Evolutionary conservation across 2,113 vertebrate genomes (phyloP), one percentile per base, ranked within the genome.

Genomic region (Herpailurus yagouaroundi): DNA sequence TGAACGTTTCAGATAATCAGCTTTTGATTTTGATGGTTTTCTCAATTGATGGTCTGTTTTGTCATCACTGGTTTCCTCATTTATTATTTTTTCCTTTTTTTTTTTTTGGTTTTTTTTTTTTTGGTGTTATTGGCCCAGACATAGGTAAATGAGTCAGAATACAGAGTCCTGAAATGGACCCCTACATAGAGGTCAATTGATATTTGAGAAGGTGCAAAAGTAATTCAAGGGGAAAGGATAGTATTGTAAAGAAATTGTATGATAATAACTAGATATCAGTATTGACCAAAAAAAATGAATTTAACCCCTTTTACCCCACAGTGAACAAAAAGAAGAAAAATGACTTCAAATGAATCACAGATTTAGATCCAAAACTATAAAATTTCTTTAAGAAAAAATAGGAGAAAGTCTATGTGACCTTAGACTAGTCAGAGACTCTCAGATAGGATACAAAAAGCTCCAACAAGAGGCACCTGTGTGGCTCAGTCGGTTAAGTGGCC

Each of bases 181-280:
- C 18, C 48, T 63, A 69, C 25, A 52, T 71, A 73, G 27, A 60
- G 14, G 21, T 66, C 63, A 90, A 0, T 7, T 91, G 27, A 50
- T 57, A 87, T 95, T 90, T 92, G 66, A 86, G 57, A 63, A 27
- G 57, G 71, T 90, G 33, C 79, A 87, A 45, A 96, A 77, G 18
- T 48, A 64, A 84, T 85, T 85, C 5, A 64, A 50, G 7, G 50
- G 36, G 12, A 15, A 89, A 82, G 38, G 15, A 71, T 21, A 36
- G 12, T 80, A 8, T 45, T 89, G 16, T 76, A 55, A 92, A 41
- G 63, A 79, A 74, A 41, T 57, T 71, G 4, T 82, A 18, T 69
- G 23, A 83, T 27, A 94, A 19, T 80, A 94, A 79, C 33, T 83
- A 63, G 33, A 31, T 88, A 50, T 60, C n/a, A 76, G 0, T 85